Conservation (phyloP, 2,888 invertebrate species). For the Spatulosminthurus flaviceps region DNA sequence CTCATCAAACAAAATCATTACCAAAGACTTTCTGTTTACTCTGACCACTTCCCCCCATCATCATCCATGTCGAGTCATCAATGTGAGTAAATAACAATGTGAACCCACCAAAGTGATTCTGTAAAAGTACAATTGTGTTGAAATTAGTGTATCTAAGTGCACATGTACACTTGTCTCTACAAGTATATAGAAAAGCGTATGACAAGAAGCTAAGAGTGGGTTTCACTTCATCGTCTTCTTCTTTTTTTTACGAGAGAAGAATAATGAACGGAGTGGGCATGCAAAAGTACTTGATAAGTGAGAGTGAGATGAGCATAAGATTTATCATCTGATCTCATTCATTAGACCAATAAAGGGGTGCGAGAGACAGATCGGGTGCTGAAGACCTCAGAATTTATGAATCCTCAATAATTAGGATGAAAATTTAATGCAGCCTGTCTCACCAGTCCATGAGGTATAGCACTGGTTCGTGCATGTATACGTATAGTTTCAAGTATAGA, state of each 20-base stretch:
- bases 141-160: too few species aligned
- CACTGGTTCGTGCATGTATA: too few species aligned
- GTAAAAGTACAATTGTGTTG: too few species aligned
- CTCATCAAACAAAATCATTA: neutral
- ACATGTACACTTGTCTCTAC: too few species aligned
- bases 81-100: too few species aligned
- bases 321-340: constrained; percentile 10
- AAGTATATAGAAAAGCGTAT: too few species aligned
- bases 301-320: neutral
- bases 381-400: constrained; percentile 27
- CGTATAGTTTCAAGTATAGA: too few species aligned
- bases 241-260: too few species aligned
- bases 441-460: neutral
- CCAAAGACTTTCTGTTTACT: neutral
- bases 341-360: constrained; percentile 11
- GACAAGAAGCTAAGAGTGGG: neutral
- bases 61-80: too few species aligned
- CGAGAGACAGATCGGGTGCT: constrained; percentile 23
- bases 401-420: constrained; percentile 18
- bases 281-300: neutral
- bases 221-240: too few species aligned
- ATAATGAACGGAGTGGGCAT: neutral
- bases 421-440: neutral
- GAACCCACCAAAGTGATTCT: too few species aligned
- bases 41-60: neutral